phyloP scores from a whole-genome alignment of 2,113 vertebrate species.

The Brachirus orientalis region DNA sequence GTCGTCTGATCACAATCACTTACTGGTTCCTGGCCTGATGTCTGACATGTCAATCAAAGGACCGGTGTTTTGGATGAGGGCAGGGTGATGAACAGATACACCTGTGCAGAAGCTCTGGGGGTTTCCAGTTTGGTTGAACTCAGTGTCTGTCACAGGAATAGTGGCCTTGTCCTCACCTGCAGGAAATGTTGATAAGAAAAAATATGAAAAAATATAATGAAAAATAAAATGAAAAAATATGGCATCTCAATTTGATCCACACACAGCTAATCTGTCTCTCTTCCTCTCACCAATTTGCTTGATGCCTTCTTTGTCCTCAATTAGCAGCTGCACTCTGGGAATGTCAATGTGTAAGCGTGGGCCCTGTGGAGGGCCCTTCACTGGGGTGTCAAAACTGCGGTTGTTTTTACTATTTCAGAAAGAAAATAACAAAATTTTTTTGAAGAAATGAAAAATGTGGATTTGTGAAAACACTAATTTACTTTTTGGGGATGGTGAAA shows the following conservation, averaged over 20 bases:
- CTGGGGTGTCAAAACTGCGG: slow-evolving; percentile 97
- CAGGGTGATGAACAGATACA: slow-evolving; percentile 94
- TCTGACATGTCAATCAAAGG: slow-evolving; percentile 99
- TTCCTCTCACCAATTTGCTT: slow-evolving; percentile 93
- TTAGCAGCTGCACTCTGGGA: slow-evolving; percentile 96
- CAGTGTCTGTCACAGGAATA: slow-evolving; percentile 93
- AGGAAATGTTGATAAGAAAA: neutral
- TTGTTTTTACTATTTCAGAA: slow-evolving; percentile 94
- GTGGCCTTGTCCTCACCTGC: slow-evolving; percentile 98
- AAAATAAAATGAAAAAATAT: neutral
- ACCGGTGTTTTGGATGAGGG: slow-evolving; percentile 97
- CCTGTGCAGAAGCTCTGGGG: slow-evolving; percentile 98
- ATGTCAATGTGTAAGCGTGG: slow-evolving; percentile 98
- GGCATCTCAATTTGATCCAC: neutral
- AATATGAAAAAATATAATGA: neutral
- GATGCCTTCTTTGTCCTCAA: slow-evolving; percentile 99
- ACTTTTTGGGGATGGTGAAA: neutral
- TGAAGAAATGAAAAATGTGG: slow-evolving; percentile 1
- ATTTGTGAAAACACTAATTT: neutral
- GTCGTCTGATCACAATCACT: slow-evolving; percentile 51
- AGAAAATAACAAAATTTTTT: slow-evolving; percentile 42
- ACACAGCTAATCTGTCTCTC: slow-evolving; percentile 11
- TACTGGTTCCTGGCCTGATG: slow-evolving; percentile 98
- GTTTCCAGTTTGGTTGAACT: slow-evolving; percentile 97
- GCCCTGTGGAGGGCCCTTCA: slow-evolving; percentile 97